Conservation (phyloP, 2,797 vertebrate species). For the Euphonia xanthogaster region DNA sequence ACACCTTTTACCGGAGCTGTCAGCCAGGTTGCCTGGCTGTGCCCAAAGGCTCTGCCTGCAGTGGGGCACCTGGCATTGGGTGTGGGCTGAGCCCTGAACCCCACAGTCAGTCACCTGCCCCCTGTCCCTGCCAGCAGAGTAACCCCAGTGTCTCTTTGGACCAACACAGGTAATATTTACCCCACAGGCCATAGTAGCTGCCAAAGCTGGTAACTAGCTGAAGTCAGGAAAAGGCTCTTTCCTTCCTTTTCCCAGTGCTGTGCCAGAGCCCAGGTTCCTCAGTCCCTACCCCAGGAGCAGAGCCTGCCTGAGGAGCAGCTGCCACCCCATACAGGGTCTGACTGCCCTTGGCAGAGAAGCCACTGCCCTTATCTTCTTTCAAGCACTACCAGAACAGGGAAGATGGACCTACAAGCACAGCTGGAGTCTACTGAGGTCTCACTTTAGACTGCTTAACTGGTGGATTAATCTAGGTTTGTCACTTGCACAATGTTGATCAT, state of each 20-base stretch:
- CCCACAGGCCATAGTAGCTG: neutral
- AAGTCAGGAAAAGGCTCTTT: neutral
- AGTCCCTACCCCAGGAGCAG: neutral
- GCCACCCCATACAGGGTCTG: accelerated
- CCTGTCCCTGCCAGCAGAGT: neutral
- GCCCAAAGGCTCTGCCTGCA: no score
- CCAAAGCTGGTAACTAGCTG: neutral
- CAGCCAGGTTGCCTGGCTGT: neutral
- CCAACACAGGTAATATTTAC: accelerated
- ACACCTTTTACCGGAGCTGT: neutral
- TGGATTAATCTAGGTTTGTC: neutral
- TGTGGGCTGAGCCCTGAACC: neutral
- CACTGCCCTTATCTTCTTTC: neutral
- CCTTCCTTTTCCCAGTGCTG: neutral
- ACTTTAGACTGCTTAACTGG: neutral
- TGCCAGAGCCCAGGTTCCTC: accelerated
- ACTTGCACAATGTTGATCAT: neutral
- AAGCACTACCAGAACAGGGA: neutral
- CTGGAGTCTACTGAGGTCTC: neutral
- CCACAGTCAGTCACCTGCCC: accelerated
- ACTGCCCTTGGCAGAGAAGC: neutral
- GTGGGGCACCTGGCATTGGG: neutral
- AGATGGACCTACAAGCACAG: neutral
- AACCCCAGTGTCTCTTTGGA: accelerated
- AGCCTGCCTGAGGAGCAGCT: accelerated